Evolutionary conservation across 2,797 vertebrate species (phyloP), one percentile per base, ranked within the genome.

Genomic region (Hydrocynus forskahlii): DNA sequence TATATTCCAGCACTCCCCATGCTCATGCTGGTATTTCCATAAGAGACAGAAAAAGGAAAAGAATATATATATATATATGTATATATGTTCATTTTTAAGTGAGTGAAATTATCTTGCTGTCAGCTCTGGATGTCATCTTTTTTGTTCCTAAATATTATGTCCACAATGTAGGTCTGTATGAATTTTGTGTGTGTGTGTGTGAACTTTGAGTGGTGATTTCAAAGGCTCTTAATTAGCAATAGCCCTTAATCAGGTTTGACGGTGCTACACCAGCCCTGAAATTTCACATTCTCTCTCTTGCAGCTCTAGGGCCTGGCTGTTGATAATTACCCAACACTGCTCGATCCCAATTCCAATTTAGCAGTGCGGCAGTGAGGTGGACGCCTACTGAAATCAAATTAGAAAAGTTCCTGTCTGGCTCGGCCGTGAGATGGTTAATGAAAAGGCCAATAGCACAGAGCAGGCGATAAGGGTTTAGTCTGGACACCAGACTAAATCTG

Each of bases 261-360:
- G 12, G 62, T n/a, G 63, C 9, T 74, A 43, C 55, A 74, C 19
- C 63, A 23, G 12, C 50, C 55, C 54, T 72, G 55, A 73, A 69
- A 80, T 81, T 68, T 80, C 64, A 69, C 75, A 25, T 43, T 67
- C 67, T 59, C 69, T 75, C 62, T 76, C 21, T 80, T 35, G 19
- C 79, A 67, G 80, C 76, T 81, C 43, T 69, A 68, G 81, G 83
- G 79, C 73, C 76, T 73, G 66, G 79, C 86, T 83, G 82, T 88
- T 85, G 88, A 88, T 94, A 92, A 92, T 87, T 89, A 88, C 85
- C 80, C 84, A 78, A 59, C 84, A 87, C 87, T 87, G 87, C 89
- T 90, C 89, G 88, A 93, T 91, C 90, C 89, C 88, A 86, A 73
- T 91, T 93, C 86, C 88, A 91, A 90, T 92, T 92, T 91, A 87